A percentile compares a stretch with the other conserved stretches of the same genome.
phyloP scores from a whole-genome alignment of 2,797 vertebrate species.

The Staurois parvus region DNA sequence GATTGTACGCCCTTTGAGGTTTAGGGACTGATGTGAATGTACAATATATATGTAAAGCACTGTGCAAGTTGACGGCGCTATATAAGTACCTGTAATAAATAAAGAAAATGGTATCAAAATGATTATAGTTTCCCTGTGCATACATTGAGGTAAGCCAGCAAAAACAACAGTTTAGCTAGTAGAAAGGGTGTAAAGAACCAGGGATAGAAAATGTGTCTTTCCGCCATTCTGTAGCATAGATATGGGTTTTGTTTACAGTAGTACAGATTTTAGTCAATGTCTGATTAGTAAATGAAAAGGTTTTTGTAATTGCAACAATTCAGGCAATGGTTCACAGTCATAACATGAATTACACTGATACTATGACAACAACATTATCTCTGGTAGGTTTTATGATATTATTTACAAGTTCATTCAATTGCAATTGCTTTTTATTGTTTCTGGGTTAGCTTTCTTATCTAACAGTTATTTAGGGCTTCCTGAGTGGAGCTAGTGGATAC shows the following conservation, averaged over 20 bases:
- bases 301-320: conserved; percentile 1
- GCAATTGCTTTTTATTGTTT: conserved; percentile 42
- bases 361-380: conserved; percentile 30
- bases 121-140: too few species aligned
- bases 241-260: not conserved
- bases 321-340: not conserved
- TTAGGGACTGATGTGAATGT: too few species aligned
- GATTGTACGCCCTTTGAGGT: too few species aligned
- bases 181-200: too few species aligned
- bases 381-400: conserved; percentile 27
- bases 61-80: too few species aligned
- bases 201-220: too few species aligned
- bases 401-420: conserved; percentile 24
- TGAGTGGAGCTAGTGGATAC: conserved; percentile 26
- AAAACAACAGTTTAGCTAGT: not conserved
- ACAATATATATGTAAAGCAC: too few species aligned
- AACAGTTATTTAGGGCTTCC: conserved; percentile 30
- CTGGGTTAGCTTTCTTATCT: conserved; percentile 38
- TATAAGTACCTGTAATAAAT: too few species aligned
- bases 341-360: conserved; percentile 8
- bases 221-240: not conserved
- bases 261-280: not conserved
- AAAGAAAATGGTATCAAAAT: not conserved
- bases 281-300: not conserved
- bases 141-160: not conserved